Conservation (phyloP, 2,888 invertebrate species). For the Bombyx huttoni region DNA sequence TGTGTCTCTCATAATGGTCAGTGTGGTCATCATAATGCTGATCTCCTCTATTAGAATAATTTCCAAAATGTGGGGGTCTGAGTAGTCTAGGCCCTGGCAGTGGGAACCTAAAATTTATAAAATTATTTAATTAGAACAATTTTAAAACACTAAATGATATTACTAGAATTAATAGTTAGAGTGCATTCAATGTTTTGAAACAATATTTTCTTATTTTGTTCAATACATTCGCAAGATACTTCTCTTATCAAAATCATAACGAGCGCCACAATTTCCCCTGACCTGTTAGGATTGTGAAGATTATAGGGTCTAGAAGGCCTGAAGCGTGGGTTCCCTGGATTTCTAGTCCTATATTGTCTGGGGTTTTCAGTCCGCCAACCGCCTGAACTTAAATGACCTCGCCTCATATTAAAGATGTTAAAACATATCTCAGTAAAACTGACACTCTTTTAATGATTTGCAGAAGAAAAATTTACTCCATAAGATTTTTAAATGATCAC, state of each 20-base stretch:
- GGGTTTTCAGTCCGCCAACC: constrained; percentile 60
- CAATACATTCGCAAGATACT: no score
- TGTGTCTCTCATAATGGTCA: constrained; percentile 29
- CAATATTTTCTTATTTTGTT: no score
- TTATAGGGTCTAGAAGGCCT: constrained; percentile 25
- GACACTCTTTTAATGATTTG: not conserved
- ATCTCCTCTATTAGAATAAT: constrained; percentile 16
- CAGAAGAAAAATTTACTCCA: not conserved
- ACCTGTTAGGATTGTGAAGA: not conserved
- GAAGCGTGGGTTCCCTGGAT: constrained; percentile 37
- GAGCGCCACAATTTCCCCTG: not conserved
- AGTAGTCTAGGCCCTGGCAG: constrained; percentile 26
- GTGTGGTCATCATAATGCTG: constrained; percentile 11
- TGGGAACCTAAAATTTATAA: constrained; percentile 37
- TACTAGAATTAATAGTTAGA: not conserved
- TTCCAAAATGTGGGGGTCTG: constrained; percentile 22
- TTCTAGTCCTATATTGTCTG: constrained; percentile 51
- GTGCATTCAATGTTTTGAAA: no score
- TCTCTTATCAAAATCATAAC: no score
- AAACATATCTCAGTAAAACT: constrained; percentile 28
- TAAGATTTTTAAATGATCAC: not conserved
- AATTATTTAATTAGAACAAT: not conserved
- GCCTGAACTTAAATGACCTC: constrained; percentile 57
- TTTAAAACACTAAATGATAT: not conserved
- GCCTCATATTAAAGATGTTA: constrained; percentile 50